A percentile compares a stretch with the other conserved stretches of the same genome.
Evolutionary conservation across 2,113 vertebrate genomes (phyloP).

Genomic region (Antechinus flavipes): DNA sequence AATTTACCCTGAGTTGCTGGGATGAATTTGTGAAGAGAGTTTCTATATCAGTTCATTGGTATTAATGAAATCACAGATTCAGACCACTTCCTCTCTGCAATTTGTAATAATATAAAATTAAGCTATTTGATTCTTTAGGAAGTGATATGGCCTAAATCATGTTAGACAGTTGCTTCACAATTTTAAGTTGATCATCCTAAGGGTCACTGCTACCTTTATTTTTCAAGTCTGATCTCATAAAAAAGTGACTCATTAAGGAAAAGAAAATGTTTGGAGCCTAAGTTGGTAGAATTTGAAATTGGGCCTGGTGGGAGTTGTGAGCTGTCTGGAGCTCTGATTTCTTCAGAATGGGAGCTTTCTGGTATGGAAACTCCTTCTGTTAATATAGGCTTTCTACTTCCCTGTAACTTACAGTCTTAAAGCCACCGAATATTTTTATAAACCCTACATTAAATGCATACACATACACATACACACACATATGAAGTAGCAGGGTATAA

Average conservation of each 20-base stretch:
- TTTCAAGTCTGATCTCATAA: not conserved
- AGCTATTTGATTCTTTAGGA: not conserved
- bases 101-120: not conserved
- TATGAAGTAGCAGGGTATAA: not conserved
- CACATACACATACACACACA: not conserved
- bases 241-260: not conserved
- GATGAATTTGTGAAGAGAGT: not conserved
- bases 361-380: not conserved
- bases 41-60: not conserved
- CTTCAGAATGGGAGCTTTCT: not conserved
- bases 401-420: not conserved
- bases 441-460: not conserved
- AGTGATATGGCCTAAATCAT: not conserved
- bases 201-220: not conserved
- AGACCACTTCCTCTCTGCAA: not conserved
- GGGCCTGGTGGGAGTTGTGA: not conserved
- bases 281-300: not conserved
- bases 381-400: not conserved
- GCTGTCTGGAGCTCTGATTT: not conserved
- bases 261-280: not conserved
- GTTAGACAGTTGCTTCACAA: not conserved
- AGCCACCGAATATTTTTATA: not conserved
- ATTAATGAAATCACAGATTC: not conserved
- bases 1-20: not conserved
- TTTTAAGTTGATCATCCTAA: not conserved